Evolutionary conservation across 2,797 vertebrate species (phyloP), one percentile per base, ranked within the genome.

Genomic region (Phaenicophaeus curvirostris): DNA sequence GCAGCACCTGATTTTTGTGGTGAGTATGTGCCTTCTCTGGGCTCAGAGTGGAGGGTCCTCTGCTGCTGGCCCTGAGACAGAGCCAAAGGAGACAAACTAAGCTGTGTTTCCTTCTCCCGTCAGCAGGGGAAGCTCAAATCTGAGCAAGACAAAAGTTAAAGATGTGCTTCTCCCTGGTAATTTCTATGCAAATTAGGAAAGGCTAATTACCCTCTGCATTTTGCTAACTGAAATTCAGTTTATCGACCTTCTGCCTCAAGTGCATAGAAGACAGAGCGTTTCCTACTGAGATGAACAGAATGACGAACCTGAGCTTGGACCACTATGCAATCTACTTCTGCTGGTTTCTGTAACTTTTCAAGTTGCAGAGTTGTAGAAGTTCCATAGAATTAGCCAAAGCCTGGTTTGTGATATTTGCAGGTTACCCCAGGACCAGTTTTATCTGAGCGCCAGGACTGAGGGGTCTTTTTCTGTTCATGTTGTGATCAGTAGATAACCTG

Each of bases 401-500:
- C 17, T 35, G 8, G 4, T 74, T 13, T 55, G 59, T 46, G 51
- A 0, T 31, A 14, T 44, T 54, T 42, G 35, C 9, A 4, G n/a
- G 21, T 37, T 35, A 3, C 17, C 9, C 35, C 11, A 8, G 2
- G 33, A 11, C 5, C 12, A 13, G 11, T 59, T 91, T 89, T 20
- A 23, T 28, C 39, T 1, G 19, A 31, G 44, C 21, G 19, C 39
- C 50, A 37, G n/a, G 51, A 28, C 35, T 28, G 79, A 31, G 11
- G 35, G 57, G 24, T 5, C n/a, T 33, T 55, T 50, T 39, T 16
- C 66, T 48, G 6, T 42, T 33, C 15, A 2, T 7, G 2, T 15
- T 59, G n/a, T 14, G 23, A 59, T 35, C 0, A 0, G 13, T 25
- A 23, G 16, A 5, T 20, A 1, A 46, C 16, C 12, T 12, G 25